Conservation (phyloP, 2,888 invertebrate species). For the Latrodectus elegans region DNA sequence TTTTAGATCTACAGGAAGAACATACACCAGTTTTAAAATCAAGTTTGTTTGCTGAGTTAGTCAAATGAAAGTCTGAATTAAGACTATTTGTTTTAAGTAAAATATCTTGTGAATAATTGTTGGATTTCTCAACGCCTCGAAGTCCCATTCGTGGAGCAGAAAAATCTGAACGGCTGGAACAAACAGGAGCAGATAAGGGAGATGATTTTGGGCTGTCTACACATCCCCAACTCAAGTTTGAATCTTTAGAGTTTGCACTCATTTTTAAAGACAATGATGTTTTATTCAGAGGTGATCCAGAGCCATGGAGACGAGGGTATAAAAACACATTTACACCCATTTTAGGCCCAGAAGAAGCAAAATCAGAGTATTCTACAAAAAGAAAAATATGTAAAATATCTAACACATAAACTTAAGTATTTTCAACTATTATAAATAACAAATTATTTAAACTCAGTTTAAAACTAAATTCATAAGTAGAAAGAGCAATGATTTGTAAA, state of each 20-base stretch:
- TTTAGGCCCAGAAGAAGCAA: constrained; percentile 56
- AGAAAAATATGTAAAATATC: background rate
- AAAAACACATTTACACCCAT: constrained; percentile 63
- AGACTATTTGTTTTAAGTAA: constrained; percentile 42
- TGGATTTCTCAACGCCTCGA: constrained; percentile 50
- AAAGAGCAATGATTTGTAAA: no score
- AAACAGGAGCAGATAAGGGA: constrained; percentile 55
- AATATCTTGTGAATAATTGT: constrained; percentile 29
- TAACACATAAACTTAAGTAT: no score
- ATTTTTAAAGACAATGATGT: constrained; percentile 57
- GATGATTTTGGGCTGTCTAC: constrained; percentile 43
- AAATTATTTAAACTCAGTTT: no score
- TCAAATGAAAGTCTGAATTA: constrained; percentile 14
- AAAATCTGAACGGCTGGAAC: constrained; percentile 36
- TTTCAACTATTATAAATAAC: no score
- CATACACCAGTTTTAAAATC: constrained; percentile 60
- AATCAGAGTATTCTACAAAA: constrained; percentile 46
- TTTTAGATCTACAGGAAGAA: constrained; percentile 48
- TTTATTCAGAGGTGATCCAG: constrained; percentile 50
- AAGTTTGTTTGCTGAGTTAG: background rate
- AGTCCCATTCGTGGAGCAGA: constrained; percentile 53
- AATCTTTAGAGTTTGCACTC: constrained; percentile 48
- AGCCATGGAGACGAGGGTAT: constrained; percentile 55
- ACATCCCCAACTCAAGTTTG: constrained; percentile 22
- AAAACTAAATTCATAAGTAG: no score